A percentile compares a stretch with the other conserved stretches of the same genome.
phyloP scores from a whole-genome alignment of 1,140 invertebrate genomes.

The Apis laboriosa region DNA sequence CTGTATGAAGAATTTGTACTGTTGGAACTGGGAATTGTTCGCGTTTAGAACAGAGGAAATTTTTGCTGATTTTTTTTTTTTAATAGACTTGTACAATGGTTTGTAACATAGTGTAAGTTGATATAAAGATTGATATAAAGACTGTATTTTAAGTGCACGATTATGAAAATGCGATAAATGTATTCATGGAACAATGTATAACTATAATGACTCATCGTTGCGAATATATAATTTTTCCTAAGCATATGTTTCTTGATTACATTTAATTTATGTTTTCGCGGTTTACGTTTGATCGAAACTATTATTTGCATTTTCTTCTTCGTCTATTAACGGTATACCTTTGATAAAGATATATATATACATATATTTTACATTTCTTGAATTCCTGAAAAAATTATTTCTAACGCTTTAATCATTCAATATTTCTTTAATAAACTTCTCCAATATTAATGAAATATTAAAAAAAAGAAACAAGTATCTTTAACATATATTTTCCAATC shows the following conservation, averaged over 20 bases:
- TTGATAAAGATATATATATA: not conserved
- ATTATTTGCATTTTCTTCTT: not conserved
- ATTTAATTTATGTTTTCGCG: conserved; percentile 13
- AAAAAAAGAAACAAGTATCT: too few relatives aligned
- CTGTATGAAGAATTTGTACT: not conserved
- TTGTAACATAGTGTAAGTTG: not conserved
- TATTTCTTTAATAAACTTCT: not conserved
- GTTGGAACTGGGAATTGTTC: not conserved
- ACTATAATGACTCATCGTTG: not conserved
- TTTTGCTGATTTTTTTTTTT: not conserved
- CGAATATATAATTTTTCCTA: not conserved
- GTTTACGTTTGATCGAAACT: not conserved
- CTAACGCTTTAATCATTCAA: not conserved
- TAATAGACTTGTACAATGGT: not conserved
- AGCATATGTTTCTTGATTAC: conserved; percentile 1
- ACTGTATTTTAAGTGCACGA: not conserved
- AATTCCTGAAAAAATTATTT: not conserved
- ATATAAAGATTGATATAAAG: not conserved
- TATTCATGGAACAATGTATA: not conserved
- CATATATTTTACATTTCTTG: not conserved
- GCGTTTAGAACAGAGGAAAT: not conserved
- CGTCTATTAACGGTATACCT: not conserved
- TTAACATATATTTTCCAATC: too few relatives aligned
- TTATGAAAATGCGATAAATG: conserved; percentile 8
- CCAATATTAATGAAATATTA: too few relatives aligned